Evolutionary conservation across 2,797 vertebrate genomes (phyloP), one percentile per base, ranked within the genome.

Genomic region (Phrynocephalus forsythii): DNA sequence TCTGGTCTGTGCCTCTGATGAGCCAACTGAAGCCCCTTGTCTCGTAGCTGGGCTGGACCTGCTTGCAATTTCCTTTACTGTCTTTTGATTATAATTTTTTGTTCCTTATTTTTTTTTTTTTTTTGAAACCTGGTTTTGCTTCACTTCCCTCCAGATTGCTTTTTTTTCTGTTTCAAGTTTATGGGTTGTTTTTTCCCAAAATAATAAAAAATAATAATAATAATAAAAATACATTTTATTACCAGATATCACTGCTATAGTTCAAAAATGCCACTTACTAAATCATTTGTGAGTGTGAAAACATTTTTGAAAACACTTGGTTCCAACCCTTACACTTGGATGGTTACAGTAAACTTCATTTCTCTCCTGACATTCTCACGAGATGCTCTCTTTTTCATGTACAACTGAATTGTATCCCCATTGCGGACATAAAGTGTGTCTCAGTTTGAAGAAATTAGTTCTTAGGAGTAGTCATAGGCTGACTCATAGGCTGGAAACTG

Each of bases 211-310:
- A n/a, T n/a, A n/a, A 33, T 33, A 33, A 92, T 33, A 90, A 90
- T 82, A 85, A 1, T 90, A 86, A 7, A 87, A 91, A 92, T 90
- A 89, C 88, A 90, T 94, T 94, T 95, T 93, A 94, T 94, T 94
- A 93, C 94, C 91, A 73, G 3, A 94, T 94, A 91, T 93, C 91
- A 91, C 94, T 95, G 94, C 92, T 93, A 92, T 94, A 94, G 94
- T 94, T 96, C 94, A 95, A 93, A 95, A 95, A 94, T 89, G 86
- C 81, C 88, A 88, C 88, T 91, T 87, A 87, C 91, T 94, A 95
- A 95, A 95, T 95, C 90, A 92, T 92, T 93, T 94, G 91, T 94
- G 93, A 94, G 94, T 94, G 92, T 87, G 92, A 63, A 93, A 48
- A 87, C 87, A 87, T 68, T 90, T 79, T 91, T 93, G 92, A 94